Evolutionary conservation across 1,140 invertebrate genomes (phyloP).

Genomic region (Bombus confusus): DNA sequence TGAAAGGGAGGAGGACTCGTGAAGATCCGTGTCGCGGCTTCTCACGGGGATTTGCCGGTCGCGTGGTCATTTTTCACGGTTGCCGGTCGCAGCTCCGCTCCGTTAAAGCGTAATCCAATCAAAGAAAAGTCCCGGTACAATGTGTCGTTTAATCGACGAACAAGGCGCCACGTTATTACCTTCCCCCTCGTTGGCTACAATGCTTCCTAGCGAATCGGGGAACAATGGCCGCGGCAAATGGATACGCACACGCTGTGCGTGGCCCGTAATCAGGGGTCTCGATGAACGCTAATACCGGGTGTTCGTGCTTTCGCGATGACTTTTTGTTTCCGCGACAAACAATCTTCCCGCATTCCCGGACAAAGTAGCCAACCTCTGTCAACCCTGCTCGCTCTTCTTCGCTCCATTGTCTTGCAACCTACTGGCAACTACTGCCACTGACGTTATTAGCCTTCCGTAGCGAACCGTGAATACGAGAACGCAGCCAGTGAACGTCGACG

Average conservation of each 20-base stretch:
- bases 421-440: conserved; percentile 3
- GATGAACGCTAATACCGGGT: conserved; percentile 67
- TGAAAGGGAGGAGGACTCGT: background rate
- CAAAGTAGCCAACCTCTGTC: conserved; percentile 25
- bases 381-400: background rate
- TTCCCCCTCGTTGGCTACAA: conserved; percentile 58
- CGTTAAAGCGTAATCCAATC: conserved; percentile 66
- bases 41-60: conserved; percentile 64
- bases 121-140: conserved; percentile 65
- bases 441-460: conserved; percentile 39
- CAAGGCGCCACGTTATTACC: conserved; percentile 69
- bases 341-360: conserved; percentile 73
- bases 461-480: conserved; percentile 40
- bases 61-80: conserved; percentile 64
- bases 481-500: background rate
- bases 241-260: conserved; percentile 62
- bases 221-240: conserved; percentile 67
- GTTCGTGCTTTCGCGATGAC: conserved; percentile 58
- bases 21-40: conserved; percentile 41
- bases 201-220: conserved; percentile 65
- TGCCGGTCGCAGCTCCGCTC: conserved; percentile 36
- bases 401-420: conserved; percentile 39
- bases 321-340: conserved; percentile 66
- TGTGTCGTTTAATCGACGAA: conserved; percentile 70
- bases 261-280: conserved; percentile 64